These are phyloP conservation scores for Drosophila takahashii DNA, from an alignment of 1,140 invertebrate species.

Conservation along the genomic window DNA sequence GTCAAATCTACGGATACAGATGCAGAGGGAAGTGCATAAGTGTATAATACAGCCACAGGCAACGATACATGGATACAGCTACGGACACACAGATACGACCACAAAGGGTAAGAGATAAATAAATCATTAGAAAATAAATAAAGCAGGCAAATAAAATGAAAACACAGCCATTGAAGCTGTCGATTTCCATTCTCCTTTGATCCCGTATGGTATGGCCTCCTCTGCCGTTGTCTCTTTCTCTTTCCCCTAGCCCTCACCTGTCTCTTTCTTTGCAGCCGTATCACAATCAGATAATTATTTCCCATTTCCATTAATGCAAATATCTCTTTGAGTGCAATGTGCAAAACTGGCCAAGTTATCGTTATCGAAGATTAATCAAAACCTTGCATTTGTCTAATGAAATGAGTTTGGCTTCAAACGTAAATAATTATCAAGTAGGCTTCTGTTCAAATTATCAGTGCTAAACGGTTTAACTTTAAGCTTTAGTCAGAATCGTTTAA, in stretches of 20 bases:
- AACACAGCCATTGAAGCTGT: constrained; percentile 3
- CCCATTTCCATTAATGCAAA: constrained; percentile 40
- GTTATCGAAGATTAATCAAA: constrained; percentile 3
- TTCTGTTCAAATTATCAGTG: neutral
- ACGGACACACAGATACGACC: constrained; percentile 8
- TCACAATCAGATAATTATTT: constrained; percentile 35
- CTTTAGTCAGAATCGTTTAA: neutral
- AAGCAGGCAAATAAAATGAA: constrained; percentile 53
- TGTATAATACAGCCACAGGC: neutral
- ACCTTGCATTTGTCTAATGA: constrained; percentile 29
- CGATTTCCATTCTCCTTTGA: constrained; percentile 22
- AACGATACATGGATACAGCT: neutral
- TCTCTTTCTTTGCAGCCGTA: constrained; percentile 9
- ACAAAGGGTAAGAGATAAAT: constrained; percentile 53
- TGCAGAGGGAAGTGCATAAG: constrained; percentile 1
- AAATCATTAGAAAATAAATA: constrained; percentile 66
- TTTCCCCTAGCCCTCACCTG: neutral
- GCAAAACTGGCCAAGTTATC: constrained; percentile 1
- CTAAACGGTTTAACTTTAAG: neutral
- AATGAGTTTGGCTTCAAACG: neutral
- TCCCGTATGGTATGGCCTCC: constrained; percentile 5
- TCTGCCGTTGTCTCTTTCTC: neutral
- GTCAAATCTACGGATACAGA: constrained; percentile 42
- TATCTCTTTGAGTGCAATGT: neutral
- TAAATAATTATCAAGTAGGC: neutral